Evolutionary conservation across 1,140 invertebrate species (phyloP), one percentile per base, ranked within the genome.

Genomic region (Drosophila melanica): DNA sequence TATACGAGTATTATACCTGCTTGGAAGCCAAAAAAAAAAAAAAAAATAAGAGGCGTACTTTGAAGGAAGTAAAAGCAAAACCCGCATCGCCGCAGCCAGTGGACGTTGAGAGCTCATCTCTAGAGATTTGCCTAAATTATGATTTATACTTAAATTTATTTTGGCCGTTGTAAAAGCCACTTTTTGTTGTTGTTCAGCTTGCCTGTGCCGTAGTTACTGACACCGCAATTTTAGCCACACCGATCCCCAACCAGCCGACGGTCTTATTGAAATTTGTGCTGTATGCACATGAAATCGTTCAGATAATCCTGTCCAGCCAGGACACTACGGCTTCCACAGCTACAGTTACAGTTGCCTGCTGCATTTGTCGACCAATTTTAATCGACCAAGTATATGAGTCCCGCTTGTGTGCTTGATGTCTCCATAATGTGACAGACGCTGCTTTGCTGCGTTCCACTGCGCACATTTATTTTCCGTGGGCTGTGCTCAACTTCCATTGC

Each of bases 81-180:
- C 51, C 73, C 55, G 54, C 65, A 81, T 33, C 53, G 35, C 50
- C 53, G 9, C 41, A 16, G 35, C 48, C 41, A 75, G 45, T 55
- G 57, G 39, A 70, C 64, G 84, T 76, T 80, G 84, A 89, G 82
- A 84, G 84, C 79, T 89, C 80, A 84, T 89, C 84, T 80, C 84
- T 48, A 64, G 84, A 84, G 84, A 89, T 78, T 89, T 84, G 80
- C 66, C 84, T 84, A 89, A 89, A 89, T 89, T 89, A 89, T 89
- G 84, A 89, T 89, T 89, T 89, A 89, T 89, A 80, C 64, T 51
- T 78, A 64, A 70, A 89, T 84, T 84, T 79, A 79, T 71, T 60
- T 64, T 59, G 37, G 59, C 60, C 62, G 37, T 14, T 41, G 44
- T 20, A 45, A 45, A 58, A 57, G 63, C 27, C 33, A 63, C 65